Evolutionary conservation across 2,888 invertebrate species (phyloP).

Genomic region (Ditylenchus weischeri): DNA sequence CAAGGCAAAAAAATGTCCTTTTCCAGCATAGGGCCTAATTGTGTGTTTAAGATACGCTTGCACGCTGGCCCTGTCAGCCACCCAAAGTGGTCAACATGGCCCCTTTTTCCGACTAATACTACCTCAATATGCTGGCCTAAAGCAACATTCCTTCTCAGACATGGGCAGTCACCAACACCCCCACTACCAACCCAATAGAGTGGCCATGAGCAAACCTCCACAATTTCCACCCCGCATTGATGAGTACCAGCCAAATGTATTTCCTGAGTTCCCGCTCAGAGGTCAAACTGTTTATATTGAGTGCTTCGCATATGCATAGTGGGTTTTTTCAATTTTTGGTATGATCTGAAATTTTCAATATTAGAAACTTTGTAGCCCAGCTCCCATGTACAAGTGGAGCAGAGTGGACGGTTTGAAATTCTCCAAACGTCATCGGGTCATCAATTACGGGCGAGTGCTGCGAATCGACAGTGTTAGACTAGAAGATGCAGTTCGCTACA

Average conservation of each 20-base stretch:
- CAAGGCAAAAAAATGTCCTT: no score
- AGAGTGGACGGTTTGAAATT: constrained; percentile 49
- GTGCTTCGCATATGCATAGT: constrained; percentile 58
- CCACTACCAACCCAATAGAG: background rate
- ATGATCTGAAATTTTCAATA: background rate
- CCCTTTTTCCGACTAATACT: constrained; percentile 54
- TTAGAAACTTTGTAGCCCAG: constrained; percentile 40
- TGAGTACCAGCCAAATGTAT: constrained; percentile 48
- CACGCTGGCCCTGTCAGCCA: constrained; percentile 47
- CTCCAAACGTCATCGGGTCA: constrained; percentile 37
- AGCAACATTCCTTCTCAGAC: background rate
- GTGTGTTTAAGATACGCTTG: constrained; percentile 51
- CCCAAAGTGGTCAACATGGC: constrained; percentile 55
- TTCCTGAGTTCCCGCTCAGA: constrained; percentile 49
- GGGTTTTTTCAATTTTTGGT: constrained; percentile 28
- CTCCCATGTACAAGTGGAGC: constrained; percentile 51
- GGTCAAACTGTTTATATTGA: constrained; percentile 54
- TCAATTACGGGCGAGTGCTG: constrained; percentile 50
- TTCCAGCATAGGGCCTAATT: background rate
- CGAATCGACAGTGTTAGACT: constrained; percentile 46
- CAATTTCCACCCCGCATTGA: constrained; percentile 48
- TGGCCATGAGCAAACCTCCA: constrained; percentile 4
- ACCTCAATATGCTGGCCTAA: constrained; percentile 29
- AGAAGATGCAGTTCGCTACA: constrained; percentile 51
- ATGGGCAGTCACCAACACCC: background rate